Conservation (phyloP, 1,140 invertebrate genomes). For the Eurosta solidaginis region DNA sequence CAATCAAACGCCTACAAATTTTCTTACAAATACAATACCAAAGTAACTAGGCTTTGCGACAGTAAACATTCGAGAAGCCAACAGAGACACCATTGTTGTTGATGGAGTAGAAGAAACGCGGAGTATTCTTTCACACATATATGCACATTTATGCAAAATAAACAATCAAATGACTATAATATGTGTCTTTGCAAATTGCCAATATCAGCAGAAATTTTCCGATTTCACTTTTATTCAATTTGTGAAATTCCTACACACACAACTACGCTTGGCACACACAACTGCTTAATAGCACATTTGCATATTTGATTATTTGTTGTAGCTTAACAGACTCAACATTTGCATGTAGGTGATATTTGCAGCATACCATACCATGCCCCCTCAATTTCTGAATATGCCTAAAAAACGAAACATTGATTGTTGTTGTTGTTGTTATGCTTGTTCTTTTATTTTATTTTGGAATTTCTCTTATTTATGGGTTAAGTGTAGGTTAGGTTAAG, state of each 20-base stretch:
- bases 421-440: too few relatives aligned
- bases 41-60: neutral
- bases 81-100: neutral
- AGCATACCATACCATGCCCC: too few relatives aligned
- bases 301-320: neutral
- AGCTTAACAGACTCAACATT: constrained; percentile 2
- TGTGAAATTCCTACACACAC: neutral
- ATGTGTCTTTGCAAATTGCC: constrained; percentile 32
- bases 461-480: too few relatives aligned
- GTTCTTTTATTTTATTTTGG: too few relatives aligned
- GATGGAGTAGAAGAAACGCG: neutral
- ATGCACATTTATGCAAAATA: neutral
- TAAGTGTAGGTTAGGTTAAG: too few relatives aligned
- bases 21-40: neutral
- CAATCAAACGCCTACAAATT: too few relatives aligned
- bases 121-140: neutral
- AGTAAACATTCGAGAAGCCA: neutral
- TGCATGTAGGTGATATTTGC: neutral
- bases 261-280: too few relatives aligned
- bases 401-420: too few relatives aligned
- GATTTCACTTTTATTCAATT: neutral
- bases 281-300: neutral
- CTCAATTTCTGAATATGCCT: too few relatives aligned
- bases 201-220: constrained; percentile 30
- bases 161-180: constrained; percentile 28